Percentiles rank a stretch among this genome's conserved stretches.
Conservation (phyloP, 2,888 invertebrate genomes). For the Noctua comes region DNA sequence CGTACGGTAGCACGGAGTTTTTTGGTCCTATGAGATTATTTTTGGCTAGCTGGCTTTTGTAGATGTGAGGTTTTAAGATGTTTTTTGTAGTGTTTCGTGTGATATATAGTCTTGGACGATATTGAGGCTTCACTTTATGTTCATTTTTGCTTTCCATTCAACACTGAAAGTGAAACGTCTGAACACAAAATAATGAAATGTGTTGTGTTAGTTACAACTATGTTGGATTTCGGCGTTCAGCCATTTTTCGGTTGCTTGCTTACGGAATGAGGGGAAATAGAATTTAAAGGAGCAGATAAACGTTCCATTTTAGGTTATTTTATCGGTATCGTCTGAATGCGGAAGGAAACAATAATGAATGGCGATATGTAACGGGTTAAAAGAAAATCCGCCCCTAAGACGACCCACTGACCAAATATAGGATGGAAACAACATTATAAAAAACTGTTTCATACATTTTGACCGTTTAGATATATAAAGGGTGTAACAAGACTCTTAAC, state of each 20-base stretch:
- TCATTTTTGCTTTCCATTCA: background rate
- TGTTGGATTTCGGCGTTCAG: background rate
- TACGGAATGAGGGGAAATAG: background rate
- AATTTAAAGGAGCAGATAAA: background rate
- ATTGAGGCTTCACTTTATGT: background rate
- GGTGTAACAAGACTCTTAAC: too few species aligned
- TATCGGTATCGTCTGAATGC: background rate
- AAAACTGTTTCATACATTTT: background rate
- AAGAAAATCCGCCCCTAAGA: too few species aligned
- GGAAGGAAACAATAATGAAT: background rate
- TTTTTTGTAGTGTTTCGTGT: background rate
- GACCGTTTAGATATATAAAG: too few species aligned
- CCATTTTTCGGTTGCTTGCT: background rate
- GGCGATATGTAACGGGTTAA: too few species aligned
- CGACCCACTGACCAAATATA: too few species aligned
- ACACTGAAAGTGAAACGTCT: background rate
- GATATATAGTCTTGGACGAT: background rate
- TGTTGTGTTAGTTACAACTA: background rate
- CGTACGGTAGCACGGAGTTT: background rate
- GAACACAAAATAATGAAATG: background rate
- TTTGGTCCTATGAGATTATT: conserved; percentile 9
- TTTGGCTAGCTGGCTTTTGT: conserved; percentile 19
- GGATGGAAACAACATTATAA: background rate
- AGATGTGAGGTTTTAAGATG: background rate
- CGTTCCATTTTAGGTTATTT: background rate